A percentile compares a stretch with the other conserved stretches of the same genome.
Conservation (phyloP, 1,140 invertebrate species). For the Calliopsis andreniformis region DNA sequence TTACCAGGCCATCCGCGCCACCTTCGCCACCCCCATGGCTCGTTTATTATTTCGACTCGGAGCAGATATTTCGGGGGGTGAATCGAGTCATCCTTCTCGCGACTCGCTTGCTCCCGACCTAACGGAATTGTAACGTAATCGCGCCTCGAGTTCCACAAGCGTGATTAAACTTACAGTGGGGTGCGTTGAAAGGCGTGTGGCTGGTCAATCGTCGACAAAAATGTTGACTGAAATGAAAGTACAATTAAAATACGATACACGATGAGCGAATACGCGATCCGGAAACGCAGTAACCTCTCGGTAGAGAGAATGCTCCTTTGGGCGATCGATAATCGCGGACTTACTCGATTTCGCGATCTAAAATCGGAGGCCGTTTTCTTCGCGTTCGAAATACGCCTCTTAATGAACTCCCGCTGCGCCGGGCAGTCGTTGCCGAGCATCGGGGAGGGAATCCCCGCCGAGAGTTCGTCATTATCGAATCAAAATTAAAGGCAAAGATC, state of each 20-base stretch:
- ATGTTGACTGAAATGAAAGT: no score
- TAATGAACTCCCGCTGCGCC: conserved; percentile 70
- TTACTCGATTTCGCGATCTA: conserved; percentile 15
- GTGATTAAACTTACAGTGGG: conserved; percentile 44
- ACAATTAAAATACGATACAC: background rate
- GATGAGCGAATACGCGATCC: no score
- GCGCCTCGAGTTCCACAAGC: conserved; percentile 52
- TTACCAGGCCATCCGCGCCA: conserved; percentile 58
- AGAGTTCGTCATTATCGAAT: conserved; percentile 68
- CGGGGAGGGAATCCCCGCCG: conserved; percentile 56
- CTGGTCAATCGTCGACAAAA: conserved; percentile 39
- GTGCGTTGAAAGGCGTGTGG: background rate
- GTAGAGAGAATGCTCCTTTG: background rate
- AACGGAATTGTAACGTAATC: conserved; percentile 62
- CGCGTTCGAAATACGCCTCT: conserved; percentile 47
- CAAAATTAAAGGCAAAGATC: conserved; percentile 68
- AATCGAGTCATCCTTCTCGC: background rate
- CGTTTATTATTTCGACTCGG: conserved; percentile 71
- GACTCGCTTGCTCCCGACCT: background rate
- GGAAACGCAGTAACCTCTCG: no score
- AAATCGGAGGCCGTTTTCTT: conserved; percentile 30
- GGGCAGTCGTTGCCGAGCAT: conserved; percentile 53
- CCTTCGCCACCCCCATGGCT: conserved; percentile 10
- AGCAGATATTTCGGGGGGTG: conserved; percentile 35
- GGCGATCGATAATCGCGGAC: background rate